Conservation (phyloP, 2,888 invertebrate genomes). For the Cyclophora albipunctata region DNA sequence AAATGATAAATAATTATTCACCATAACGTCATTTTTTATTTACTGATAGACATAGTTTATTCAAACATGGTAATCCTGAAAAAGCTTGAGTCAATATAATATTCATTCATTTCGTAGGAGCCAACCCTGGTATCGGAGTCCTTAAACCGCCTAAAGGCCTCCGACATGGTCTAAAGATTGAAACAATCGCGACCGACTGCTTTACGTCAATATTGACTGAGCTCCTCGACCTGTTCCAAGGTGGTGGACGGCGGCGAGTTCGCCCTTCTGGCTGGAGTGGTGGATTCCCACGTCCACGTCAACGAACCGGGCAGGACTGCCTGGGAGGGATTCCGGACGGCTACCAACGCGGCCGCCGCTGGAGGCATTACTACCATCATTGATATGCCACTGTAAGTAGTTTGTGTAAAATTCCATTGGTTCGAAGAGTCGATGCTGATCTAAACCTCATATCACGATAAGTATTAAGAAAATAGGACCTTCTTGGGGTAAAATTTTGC, state of each 20-base stretch:
- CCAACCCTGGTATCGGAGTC: too few relatives aligned
- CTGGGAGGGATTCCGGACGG: conserved; percentile 83
- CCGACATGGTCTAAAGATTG: too few relatives aligned
- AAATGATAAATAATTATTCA: too few relatives aligned
- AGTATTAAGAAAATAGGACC: too few relatives aligned
- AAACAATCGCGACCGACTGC: too few relatives aligned
- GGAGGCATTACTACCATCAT: conserved; percentile 83
- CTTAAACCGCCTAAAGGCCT: too few relatives aligned
- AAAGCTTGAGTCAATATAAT: background rate
- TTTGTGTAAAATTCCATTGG: background rate
- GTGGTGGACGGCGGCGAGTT: conserved; percentile 52
- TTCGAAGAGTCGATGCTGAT: background rate
- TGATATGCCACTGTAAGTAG: conserved; percentile 81
- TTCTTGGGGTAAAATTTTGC: too few relatives aligned
- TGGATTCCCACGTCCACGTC: conserved; percentile 84
- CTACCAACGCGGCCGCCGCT: conserved; percentile 81
- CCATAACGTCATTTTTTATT: too few relatives aligned
- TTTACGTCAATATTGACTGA: too few relatives aligned
- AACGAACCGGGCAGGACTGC: conserved; percentile 83
- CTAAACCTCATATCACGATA: background rate
- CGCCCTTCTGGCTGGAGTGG: conserved; percentile 79
- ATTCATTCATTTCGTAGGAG: background rate
- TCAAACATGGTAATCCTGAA: too few relatives aligned
- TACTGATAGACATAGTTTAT: too few relatives aligned
- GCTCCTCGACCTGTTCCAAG: background rate